Conservation (phyloP, 1,140 invertebrate genomes). For the Lamellibrachia luymesi region DNA sequence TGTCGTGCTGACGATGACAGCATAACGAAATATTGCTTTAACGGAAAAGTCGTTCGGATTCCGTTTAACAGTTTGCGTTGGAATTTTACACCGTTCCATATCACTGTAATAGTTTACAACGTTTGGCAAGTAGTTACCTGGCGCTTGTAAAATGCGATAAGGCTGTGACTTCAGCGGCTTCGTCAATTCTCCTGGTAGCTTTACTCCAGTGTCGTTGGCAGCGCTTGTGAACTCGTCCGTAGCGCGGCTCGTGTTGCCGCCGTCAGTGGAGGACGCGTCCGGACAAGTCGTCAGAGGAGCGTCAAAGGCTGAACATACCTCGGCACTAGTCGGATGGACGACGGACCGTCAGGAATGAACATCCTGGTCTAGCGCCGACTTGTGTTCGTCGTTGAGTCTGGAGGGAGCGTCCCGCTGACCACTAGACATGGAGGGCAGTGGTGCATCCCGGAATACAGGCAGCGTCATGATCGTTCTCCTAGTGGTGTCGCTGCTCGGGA, state of each 20-base stretch:
- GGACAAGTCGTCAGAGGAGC: neutral
- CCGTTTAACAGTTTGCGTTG: neutral
- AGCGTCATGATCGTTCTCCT: neutral
- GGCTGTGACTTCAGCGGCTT: neutral
- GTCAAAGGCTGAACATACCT: neutral
- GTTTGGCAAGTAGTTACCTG: neutral
- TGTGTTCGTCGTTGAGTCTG: neutral
- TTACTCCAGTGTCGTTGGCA: neutral
- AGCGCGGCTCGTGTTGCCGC: neutral
- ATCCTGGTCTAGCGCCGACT: neutral
- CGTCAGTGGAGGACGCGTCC: neutral
- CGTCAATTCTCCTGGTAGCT: neutral
- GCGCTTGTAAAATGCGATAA: neutral
- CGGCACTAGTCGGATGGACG: neutral
- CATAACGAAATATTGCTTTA: neutral
- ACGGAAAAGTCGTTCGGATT: neutral
- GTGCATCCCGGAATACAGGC: neutral
- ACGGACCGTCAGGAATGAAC: neutral
- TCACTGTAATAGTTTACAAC: slow-evolving; percentile 1
- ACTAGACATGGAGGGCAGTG: neutral
- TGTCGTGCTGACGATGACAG: neutral
- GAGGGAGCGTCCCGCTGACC: neutral
- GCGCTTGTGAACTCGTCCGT: neutral
- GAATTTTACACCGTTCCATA: neutral
- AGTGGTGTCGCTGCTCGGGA: neutral